Evolutionary conservation across 2,888 invertebrate species (phyloP).

Genomic region (Cryptops parisi): DNA sequence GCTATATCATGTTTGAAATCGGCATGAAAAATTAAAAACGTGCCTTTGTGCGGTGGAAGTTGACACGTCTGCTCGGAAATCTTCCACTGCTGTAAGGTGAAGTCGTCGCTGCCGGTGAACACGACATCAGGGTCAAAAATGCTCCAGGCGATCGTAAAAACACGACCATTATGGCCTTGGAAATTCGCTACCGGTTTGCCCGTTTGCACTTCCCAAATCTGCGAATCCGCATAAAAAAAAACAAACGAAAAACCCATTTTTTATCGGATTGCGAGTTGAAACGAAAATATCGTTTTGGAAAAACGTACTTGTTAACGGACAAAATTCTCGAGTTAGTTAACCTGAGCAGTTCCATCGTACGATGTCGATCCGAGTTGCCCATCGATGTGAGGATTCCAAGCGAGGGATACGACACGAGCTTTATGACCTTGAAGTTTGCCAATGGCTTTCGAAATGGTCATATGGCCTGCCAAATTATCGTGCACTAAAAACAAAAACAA

Average conservation of each 20-base stretch:
- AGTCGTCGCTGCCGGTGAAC: conserved; percentile 52
- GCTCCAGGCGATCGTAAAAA: conserved; percentile 50
- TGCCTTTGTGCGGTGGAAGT: conserved; percentile 2
- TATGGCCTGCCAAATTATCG: too few relatives aligned
- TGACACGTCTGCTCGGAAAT: conserved; percentile 32
- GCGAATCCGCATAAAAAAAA: too few relatives aligned
- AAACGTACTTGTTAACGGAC: too few relatives aligned
- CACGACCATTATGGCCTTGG: conserved; percentile 39
- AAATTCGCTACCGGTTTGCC: conserved; percentile 44
- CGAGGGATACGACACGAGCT: conserved; percentile 40
- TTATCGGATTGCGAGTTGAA: too few relatives aligned
- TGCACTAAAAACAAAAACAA: too few relatives aligned
- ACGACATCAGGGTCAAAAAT: conserved; percentile 44
- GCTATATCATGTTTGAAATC: too few relatives aligned
- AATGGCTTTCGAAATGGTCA: not conserved
- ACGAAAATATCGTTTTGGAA: too few relatives aligned
- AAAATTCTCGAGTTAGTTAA: too few relatives aligned
- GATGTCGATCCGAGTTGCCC: conserved; percentile 50
- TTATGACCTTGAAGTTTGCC: conserved; percentile 36
- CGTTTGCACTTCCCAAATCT: conserved; percentile 49
- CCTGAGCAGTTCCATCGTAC: conserved; percentile 52
- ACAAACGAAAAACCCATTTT: too few relatives aligned
- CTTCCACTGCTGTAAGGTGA: conserved; percentile 50
- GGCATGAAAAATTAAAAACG: not conserved
- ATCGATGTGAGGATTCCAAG: conserved; percentile 55